Conservation (phyloP, 2,797 vertebrate genomes). For the Sandelia bainsii region DNA sequence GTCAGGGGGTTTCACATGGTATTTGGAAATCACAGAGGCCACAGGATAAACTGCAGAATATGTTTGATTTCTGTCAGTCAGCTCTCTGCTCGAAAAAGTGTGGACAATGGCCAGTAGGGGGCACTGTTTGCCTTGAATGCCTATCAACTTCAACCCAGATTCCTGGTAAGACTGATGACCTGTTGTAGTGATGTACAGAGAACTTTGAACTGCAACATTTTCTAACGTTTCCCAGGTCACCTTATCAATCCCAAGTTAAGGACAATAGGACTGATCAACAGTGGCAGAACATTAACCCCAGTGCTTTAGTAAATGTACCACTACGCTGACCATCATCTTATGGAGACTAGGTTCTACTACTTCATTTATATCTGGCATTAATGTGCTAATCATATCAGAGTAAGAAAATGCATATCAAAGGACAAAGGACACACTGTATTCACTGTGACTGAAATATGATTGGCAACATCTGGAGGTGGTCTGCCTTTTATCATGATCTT, state of each 20-base stretch:
- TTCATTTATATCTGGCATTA: neutral
- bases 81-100: constrained; percentile 3
- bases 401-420: neutral
- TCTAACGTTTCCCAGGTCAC: neutral
- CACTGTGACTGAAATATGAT: neutral
- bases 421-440: neutral
- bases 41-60: constrained; percentile 59
- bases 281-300: neutral
- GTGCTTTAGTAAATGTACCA: neutral
- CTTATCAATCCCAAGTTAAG: neutral
- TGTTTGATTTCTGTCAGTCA: constrained; percentile 49
- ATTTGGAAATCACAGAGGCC: constrained; percentile 33
- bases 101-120: constrained; percentile 41
- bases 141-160: neutral
- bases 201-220: neutral
- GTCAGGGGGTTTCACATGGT: constrained; percentile 36
- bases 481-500: constrained; percentile 1
- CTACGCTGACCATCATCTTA: neutral
- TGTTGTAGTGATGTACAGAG: neutral
- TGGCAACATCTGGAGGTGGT: constrained; percentile 36
- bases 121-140: constrained; percentile 37
- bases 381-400: neutral
- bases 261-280: neutral
- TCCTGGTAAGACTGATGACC: neutral
- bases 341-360: neutral